Percentiles rank a stretch among this genome's conserved stretches.
phyloP scores from a whole-genome alignment of 2,888 invertebrate species.

The Mamestra brassicae region DNA sequence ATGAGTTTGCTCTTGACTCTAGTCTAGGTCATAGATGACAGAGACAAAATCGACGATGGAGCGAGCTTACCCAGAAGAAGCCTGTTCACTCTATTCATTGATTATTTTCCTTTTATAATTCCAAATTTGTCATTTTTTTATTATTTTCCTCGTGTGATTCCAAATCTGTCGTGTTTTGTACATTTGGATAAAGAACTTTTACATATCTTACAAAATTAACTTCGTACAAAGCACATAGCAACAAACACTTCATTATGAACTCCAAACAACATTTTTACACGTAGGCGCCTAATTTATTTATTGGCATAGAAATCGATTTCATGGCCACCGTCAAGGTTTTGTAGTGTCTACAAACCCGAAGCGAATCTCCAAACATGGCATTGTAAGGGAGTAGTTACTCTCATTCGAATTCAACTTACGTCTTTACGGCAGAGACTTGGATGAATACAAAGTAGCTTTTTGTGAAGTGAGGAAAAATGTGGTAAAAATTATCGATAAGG shows the following conservation, averaged over 20 bases:
- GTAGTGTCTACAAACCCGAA: slow-evolving; percentile 21
- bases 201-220: too few relatives aligned
- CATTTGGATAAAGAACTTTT: too few relatives aligned
- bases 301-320: slow-evolving; percentile 28
- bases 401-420: slow-evolving; percentile 39
- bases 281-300: not conserved
- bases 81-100: too few relatives aligned
- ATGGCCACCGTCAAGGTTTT: slow-evolving; percentile 45
- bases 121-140: too few relatives aligned
- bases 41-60: too few relatives aligned
- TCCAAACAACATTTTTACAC: not conserved
- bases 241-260: not conserved
- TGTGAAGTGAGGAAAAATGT: slow-evolving; percentile 19
- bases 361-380: slow-evolving; percentile 38
- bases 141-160: too few relatives aligned
- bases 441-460: slow-evolving; percentile 40
- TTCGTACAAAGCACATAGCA: not conserved
- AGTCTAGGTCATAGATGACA: too few relatives aligned
- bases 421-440: not conserved
- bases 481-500: slow-evolving; percentile 11
- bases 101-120: too few relatives aligned
- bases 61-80: too few relatives aligned
- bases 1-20: too few relatives aligned
- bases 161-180: too few relatives aligned
- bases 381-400: slow-evolving; percentile 35